Base-by-base conservation (phyloP, 2,888 invertebrate species). In the Drosophila gaucha region DNA sequence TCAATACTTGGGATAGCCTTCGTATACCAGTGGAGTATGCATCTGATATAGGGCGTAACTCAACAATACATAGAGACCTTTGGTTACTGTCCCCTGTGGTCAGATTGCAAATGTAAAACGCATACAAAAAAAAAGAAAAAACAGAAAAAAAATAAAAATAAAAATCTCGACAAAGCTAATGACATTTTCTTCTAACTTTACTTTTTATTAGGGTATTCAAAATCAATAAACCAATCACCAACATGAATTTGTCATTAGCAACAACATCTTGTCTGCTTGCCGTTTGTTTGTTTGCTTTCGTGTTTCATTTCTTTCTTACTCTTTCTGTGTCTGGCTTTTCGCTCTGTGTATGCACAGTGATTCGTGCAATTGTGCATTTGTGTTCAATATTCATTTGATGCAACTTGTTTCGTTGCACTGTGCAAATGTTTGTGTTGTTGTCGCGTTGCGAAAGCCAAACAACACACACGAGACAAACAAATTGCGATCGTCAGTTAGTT, bases 211-310 rank as follows among this genome's bases (percentile, higher is more conserved):
- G 58, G 8, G 67, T 28, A 73, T 46, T 50, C 10, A 28, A 20
- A 51, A 44, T 51, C 64, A 62, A 57, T 43, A 54, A 16, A 16
- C 36, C 46, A 49, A 67, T 51, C 50, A 49, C 18, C 41, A 35
- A 82, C 86, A 80, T 66, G 88, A 59, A 69, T 78, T 78, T 85
- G 70, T 87, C 86, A 83, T 83, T 83, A 83, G 86, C 75, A 78
- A 59, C 67, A 51, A 58, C 31, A 26, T 59, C 50, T 50, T 54
- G 50, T 63, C 33, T 33, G 51, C 26, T 39, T 22, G 18, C 26
- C 26, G 16, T 57, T 56, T 43, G 20, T 6, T 46, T 66, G 55
- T 51, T 67, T 65, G 35, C 24, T 4, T 31, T 43, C 2, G 16
- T 18, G 10, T 49, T 52, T 38, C 9, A 14, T 5, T 50, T 26